Evolutionary conservation across 2,113 vertebrate species (phyloP).

Genomic region (Aepyceros melampus): DNA sequence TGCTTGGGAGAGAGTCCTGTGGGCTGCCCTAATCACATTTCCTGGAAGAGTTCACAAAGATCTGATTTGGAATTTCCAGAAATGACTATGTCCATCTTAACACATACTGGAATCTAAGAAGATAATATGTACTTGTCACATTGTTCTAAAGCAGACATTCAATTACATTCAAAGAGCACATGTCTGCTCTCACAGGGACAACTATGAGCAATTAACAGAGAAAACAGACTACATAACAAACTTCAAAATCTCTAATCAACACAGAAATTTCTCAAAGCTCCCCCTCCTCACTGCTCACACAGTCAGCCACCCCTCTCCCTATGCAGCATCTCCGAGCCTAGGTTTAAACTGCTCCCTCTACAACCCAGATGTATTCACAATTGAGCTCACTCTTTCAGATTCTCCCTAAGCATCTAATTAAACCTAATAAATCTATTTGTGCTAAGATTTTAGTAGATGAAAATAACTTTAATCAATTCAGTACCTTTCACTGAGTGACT

Average conservation of each 20-base stretch:
- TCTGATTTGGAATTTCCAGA: constrained; percentile 6
- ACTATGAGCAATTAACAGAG: constrained; percentile 23
- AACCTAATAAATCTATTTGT: neutral
- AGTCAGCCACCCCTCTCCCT: neutral
- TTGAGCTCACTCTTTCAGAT: neutral
- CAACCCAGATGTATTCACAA: neutral
- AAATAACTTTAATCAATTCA: neutral
- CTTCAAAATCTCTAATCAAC: neutral
- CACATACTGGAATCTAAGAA: neutral
- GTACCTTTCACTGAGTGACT: neutral
- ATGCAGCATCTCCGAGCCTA: neutral
- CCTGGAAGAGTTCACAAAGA: neutral
- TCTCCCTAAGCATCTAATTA: neutral
- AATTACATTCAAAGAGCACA: constrained; percentile 47
- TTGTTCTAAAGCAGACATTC: constrained; percentile 20
- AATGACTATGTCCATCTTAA: neutral
- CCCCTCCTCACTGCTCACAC: too few relatives aligned
- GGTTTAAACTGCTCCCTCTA: neutral
- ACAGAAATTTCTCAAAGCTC: neutral
- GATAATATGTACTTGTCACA: neutral
- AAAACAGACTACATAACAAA: neutral
- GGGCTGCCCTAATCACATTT: neutral
- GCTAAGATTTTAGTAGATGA: neutral
- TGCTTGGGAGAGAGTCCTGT: neutral
- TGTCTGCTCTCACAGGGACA: neutral